Conservation (phyloP, 2,888 invertebrate genomes). For the Cyaniris semiargus region DNA sequence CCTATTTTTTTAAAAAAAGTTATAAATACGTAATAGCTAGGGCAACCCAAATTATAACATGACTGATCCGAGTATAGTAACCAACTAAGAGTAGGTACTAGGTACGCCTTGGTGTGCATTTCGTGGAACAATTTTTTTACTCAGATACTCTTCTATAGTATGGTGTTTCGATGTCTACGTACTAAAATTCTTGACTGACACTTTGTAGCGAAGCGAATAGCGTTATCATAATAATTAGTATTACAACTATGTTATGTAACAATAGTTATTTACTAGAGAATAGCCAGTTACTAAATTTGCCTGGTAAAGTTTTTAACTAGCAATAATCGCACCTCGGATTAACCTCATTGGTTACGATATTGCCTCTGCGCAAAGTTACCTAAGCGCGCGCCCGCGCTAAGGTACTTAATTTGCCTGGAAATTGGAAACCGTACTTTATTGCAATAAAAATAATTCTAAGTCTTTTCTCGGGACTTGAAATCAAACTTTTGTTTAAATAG, state of each 20-base stretch:
- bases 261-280: neutral
- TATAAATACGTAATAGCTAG: too few species aligned
- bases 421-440: too few species aligned
- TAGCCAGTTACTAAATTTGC: neutral
- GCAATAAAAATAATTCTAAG: too few species aligned
- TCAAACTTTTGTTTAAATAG: too few species aligned
- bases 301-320: slow-evolving; percentile 97
- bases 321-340: slow-evolving; percentile 94
- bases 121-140: neutral
- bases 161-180: neutral
- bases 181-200: neutral
- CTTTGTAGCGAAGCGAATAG: neutral
- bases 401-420: too few species aligned
- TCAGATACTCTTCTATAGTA: neutral
- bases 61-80: too few species aligned
- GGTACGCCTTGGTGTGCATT: neutral
- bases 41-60: too few species aligned
- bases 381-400: too few species aligned
- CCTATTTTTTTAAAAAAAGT: too few species aligned
- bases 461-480: too few species aligned
- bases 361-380: slow-evolving; percentile 94
- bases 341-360: slow-evolving; percentile 93
- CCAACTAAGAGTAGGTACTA: neutral
- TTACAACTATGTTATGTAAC: neutral
- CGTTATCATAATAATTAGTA: neutral